Evolutionary conservation across 2,113 vertebrate genomes (phyloP).

Genomic region (Sceloporus undulatus): DNA sequence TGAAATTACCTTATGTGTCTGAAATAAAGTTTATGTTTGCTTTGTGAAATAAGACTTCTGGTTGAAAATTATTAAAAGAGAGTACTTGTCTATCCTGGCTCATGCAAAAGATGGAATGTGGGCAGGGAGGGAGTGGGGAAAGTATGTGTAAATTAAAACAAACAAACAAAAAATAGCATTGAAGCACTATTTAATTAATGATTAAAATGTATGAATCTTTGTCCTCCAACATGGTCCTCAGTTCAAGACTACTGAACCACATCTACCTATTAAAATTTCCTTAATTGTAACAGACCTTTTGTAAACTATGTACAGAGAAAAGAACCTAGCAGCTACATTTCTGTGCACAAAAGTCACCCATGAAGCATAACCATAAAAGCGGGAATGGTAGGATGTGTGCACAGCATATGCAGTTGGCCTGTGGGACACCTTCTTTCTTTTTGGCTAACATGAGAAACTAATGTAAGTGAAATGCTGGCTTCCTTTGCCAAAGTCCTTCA

Average conservation of each 20-base stretch:
- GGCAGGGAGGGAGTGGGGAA: slow-evolving; percentile 10
- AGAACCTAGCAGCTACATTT: not conserved
- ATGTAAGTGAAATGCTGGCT: too few species aligned
- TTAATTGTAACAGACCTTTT: slow-evolving; percentile 57
- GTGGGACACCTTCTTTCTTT: too few species aligned
- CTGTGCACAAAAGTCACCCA: slow-evolving; percentile 5
- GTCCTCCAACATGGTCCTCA: slow-evolving; percentile 41
- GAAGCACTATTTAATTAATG: slow-evolving; percentile 56
- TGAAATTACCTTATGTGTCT: too few species aligned
- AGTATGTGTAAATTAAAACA: slow-evolving; percentile 48
- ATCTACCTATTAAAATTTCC: slow-evolving; percentile 57
- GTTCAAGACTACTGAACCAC: slow-evolving; percentile 58
- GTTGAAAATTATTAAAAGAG: slow-evolving; percentile 50
- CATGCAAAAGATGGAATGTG: not conserved
- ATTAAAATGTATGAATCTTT: slow-evolving; percentile 56
- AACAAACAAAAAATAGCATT: slow-evolving; percentile 40
- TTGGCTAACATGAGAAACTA: too few species aligned
- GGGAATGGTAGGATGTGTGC: too few species aligned
- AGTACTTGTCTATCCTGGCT: slow-evolving; percentile 22
- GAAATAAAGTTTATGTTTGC: slow-evolving; percentile 1
- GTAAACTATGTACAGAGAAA: rapidly evolving
- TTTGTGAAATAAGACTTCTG: slow-evolving; percentile 44
- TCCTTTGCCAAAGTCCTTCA: too few species aligned
- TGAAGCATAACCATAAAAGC: not conserved
- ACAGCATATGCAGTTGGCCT: too few species aligned